Conservation (phyloP, 2,797 vertebrate genomes). For the Pantherophis alleghaniensis region DNA sequence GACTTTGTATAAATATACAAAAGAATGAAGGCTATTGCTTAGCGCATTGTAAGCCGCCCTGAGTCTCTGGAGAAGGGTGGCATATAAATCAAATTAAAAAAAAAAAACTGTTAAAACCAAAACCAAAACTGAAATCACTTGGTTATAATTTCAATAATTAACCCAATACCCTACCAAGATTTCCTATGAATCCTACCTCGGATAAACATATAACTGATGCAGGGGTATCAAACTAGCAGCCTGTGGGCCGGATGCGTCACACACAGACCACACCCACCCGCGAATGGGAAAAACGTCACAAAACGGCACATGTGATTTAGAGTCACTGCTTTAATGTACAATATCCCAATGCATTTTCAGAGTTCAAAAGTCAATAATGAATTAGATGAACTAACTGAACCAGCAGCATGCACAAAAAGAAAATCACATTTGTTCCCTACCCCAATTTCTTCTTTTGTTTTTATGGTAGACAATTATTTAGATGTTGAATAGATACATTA, state of each 20-base stretch:
- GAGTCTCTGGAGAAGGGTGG: no score
- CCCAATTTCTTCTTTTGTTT: background rate
- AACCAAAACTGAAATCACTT: background rate
- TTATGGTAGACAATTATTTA: background rate
- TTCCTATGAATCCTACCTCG: background rate
- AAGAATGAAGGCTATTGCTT: no score
- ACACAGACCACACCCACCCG: fast-evolving
- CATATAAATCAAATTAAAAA: no score
- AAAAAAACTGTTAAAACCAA: background rate
- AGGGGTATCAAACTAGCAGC: no score
- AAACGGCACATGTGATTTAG: no score
- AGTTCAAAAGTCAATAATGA: background rate
- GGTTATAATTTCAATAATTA: background rate
- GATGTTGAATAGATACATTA: background rate
- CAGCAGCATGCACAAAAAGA: background rate
- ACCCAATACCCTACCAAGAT: background rate
- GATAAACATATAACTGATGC: background rate
- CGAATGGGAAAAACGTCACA: no score
- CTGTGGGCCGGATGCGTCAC: fast-evolving
- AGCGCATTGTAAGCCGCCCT: no score
- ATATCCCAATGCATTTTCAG: background rate
- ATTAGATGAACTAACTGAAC: background rate
- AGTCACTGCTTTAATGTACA: background rate
- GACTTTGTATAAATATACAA: no score
- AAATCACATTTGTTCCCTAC: background rate